Evolutionary conservation across 2,797 vertebrate species (phyloP), one percentile per base, ranked within the genome.

Genomic region (Rhadinocentrus ornatus): DNA sequence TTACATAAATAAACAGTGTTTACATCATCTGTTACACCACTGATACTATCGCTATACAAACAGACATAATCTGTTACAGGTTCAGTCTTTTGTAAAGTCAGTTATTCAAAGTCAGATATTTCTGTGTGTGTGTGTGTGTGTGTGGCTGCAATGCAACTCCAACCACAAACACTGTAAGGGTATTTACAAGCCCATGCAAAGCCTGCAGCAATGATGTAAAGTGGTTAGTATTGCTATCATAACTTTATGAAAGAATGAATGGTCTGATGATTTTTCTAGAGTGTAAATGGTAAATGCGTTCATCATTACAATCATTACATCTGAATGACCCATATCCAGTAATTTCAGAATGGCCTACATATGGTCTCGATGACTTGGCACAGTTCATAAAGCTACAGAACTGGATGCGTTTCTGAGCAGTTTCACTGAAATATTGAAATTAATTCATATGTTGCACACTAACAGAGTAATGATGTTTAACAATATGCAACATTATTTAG

Each of bases 1-100:
- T 83, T 78, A 83, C 81, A 91, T 89, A 90, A 91, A 88, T 90
- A 87, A 78, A 89, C 75, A 61, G 71, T 82, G 78, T 83, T 85
- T 79, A 89, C 82, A 85, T 83, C 59, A 77, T 86, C 82, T 87
- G 82, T 77, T 88, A 86, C 85, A 88, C 70, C 78, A 89, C 81
- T 79, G 67, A 83, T 78, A 71, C 73, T 79, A 80, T 86, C 82
- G 87, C 58, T 82, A 72, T 90, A 92, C 89, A 89, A 84, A 90
- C 80, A 89, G 68, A 88, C 69, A 16, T 3, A 78, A 81, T 77
- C 65, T 77, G 22, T 89, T 85, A 88, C 62, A 73, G 64, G 2
- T 46, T 83, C 31, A 20, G 71, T 70, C 57, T 66, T 69, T 64
- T 73, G 48, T 68, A 74, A 66, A 82, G 72, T 77, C 34, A 73